Evolutionary conservation across 2,888 invertebrate species (phyloP).

Genomic region (Vanessa cardui): DNA sequence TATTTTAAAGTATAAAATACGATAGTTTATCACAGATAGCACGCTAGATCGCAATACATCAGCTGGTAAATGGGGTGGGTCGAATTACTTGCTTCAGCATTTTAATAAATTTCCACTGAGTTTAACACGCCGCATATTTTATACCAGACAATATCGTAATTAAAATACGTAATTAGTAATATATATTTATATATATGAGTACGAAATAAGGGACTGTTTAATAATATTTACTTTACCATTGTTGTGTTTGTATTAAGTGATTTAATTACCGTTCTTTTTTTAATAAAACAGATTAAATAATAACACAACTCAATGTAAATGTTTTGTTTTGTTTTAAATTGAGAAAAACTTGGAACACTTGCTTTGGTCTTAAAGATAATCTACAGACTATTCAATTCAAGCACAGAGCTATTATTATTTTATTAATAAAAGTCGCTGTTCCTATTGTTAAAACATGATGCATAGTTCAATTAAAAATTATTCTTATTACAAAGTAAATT

Average conservation of each 20-base stretch:
- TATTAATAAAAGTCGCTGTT: too few relatives aligned
- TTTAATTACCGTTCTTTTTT: too few relatives aligned
- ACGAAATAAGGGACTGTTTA: background rate
- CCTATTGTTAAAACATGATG: too few relatives aligned
- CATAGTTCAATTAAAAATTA: too few relatives aligned
- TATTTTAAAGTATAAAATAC: conserved; percentile 25
- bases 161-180: conserved; percentile 14
- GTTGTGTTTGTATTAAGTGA: background rate
- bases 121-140: conserved; percentile 35
- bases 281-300: too few relatives aligned
- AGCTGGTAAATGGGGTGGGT: conserved; percentile 33
- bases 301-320: too few relatives aligned
- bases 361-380: too few relatives aligned
- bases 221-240: background rate
- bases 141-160: conserved; percentile 19
- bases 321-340: too few relatives aligned
- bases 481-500: too few relatives aligned
- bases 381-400: too few relatives aligned
- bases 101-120: conserved; percentile 38
- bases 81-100: conserved; percentile 33
- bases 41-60: conserved; percentile 29
- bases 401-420: too few relatives aligned
- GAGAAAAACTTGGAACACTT: too few relatives aligned
- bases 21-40: conserved; percentile 17
- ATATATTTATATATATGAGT: background rate